Percentiles rank a stretch among this genome's conserved stretches.
phyloP scores from a whole-genome alignment of 2,113 vertebrate species.

The Galbula dea region DNA sequence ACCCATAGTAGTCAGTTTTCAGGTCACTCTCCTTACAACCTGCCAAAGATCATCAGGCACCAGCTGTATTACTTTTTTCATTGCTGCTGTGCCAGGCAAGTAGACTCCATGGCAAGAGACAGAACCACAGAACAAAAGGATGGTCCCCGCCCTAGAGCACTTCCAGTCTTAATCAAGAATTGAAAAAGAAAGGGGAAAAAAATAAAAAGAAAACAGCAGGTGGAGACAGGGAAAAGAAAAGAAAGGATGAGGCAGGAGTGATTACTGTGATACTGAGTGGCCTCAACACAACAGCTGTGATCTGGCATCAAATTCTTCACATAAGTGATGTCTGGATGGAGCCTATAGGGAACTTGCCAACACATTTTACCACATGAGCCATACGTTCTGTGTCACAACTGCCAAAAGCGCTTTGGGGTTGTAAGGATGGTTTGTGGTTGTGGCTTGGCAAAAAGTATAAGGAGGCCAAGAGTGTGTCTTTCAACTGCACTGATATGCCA shows the following conservation, averaged over 20 bases:
- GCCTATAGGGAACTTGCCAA: conserved; percentile 22
- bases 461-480: conserved; percentile 35
- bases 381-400: conserved; percentile 64
- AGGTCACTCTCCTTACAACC: background rate
- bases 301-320: background rate
- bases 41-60: background rate
- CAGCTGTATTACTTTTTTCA: background rate
- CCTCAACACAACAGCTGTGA: conserved; percentile 32
- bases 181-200: background rate
- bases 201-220: conserved; percentile 24
- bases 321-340: conserved; percentile 22
- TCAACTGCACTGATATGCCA: conserved; percentile 9
- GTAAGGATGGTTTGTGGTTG: conserved; percentile 47
- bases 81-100: background rate
- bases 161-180: background rate
- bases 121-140: background rate
- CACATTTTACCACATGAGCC: conserved; percentile 60
- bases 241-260: conserved; percentile 21
- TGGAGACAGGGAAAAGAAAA: conserved; percentile 29
- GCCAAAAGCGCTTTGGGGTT: conserved; percentile 49
- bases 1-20: background rate
- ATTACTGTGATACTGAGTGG: background rate
- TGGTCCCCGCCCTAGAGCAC: background rate
- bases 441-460: conserved; percentile 45
- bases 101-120: accelerated